A percentile compares a stretch with the other conserved stretches of the same genome.
Conservation (phyloP, 1,140 invertebrate genomes). For the Coenobita brevimanus region DNA sequence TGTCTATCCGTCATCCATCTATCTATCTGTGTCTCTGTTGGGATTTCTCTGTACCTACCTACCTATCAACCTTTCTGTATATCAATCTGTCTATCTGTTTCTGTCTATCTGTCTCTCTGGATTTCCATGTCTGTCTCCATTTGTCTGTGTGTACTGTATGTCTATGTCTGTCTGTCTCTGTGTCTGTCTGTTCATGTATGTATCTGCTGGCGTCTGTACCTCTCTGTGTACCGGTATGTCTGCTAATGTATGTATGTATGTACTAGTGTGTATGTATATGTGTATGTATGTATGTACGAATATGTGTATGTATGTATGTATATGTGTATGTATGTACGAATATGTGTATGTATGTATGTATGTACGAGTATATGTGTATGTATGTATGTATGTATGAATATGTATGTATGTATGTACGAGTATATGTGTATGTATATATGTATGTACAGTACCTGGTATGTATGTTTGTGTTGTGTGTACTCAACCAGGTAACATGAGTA, state of each 20-base stretch:
- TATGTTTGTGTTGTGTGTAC: too few relatives aligned
- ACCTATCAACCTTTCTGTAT: conserved; percentile 8
- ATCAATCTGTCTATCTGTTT: neutral
- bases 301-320: conserved; percentile 29
- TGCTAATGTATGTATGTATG: conserved; percentile 16
- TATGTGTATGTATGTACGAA: conserved; percentile 24
- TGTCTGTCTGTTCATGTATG: conserved; percentile 1
- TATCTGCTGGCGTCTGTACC: neutral
- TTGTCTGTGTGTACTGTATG: neutral
- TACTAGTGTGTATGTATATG: conserved; percentile 7
- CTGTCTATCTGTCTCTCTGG: neutral
- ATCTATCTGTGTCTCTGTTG: conserved; percentile 5
- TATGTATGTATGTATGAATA: conserved; percentile 26
- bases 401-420: conserved; percentile 15
- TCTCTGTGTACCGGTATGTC: conserved; percentile 1
- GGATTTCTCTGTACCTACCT: neutral
- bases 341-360: conserved; percentile 19
- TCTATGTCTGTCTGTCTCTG: conserved; percentile 4
- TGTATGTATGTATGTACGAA: conserved; percentile 17
- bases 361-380: conserved; percentile 13
- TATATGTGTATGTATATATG: conserved; percentile 23
- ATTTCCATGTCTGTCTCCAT: conserved; percentile 5
- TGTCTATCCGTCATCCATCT: neutral
- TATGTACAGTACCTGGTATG: too few relatives aligned
- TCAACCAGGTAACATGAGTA: too few relatives aligned